These are phyloP conservation scores for Sebastes taczanowskii DNA, from an alignment of 2,797 vertebrate species.

Conservation along the genomic window DNA sequence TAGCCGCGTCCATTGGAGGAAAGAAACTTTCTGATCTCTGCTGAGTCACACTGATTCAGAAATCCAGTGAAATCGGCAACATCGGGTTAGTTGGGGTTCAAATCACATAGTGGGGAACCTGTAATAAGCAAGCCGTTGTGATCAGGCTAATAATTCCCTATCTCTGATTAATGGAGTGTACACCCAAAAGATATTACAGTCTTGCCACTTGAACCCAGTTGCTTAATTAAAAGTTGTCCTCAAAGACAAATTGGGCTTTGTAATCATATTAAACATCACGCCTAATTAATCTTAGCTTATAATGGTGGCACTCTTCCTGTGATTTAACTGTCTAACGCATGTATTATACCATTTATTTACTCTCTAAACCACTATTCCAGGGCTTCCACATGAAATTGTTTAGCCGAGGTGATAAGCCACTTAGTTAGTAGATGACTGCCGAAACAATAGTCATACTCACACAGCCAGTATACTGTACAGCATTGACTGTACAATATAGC, in stretches of 20 bases:
- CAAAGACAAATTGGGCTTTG: background rate
- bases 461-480: background rate
- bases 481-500: background rate
- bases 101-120: background rate
- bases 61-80: background rate
- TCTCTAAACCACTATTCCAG: background rate
- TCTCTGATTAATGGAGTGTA: background rate
- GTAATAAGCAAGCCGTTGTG: background rate
- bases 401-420: background rate
- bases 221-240: background rate
- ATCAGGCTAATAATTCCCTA: background rate
- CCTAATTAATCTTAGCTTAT: background rate
- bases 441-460: background rate
- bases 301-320: background rate
- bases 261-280: background rate
- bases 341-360: background rate
- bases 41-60: conserved; percentile 19
- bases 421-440: background rate
- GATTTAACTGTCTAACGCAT: background rate
- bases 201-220: background rate
- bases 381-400: background rate
- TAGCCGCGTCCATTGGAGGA: background rate
- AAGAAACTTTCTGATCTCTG: conserved; percentile 24
- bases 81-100: background rate
- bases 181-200: background rate